Evolutionary conservation across 2,888 invertebrate genomes (phyloP).

Genomic region (Amiota mariae): DNA sequence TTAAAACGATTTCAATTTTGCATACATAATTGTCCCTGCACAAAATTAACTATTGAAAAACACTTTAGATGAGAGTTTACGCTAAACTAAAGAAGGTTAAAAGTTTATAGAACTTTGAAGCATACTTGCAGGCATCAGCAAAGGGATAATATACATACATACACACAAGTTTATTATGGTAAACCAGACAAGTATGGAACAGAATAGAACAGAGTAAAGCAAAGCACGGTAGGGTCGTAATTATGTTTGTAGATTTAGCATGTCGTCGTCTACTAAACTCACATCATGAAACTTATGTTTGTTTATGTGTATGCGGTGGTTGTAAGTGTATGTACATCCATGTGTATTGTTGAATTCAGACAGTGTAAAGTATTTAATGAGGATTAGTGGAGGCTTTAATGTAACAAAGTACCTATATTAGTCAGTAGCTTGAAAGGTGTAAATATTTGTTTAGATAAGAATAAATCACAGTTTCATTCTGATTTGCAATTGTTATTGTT

Average conservation of each 20-base stretch:
- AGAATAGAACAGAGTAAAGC: background rate
- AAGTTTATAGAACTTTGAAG: background rate
- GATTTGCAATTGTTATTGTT: too few species aligned
- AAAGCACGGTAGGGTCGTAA: background rate
- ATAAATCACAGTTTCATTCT: background rate
- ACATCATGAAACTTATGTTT: too few species aligned
- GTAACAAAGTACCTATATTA: background rate
- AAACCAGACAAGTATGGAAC: background rate
- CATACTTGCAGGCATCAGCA: constrained; percentile 14
- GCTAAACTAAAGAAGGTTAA: constrained; percentile 2
- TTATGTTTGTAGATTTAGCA: background rate
- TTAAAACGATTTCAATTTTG: background rate
- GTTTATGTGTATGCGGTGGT: background rate
- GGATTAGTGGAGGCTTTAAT: constrained; percentile 16
- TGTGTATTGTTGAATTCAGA: background rate
- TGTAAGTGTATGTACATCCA: background rate
- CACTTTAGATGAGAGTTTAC: constrained; percentile 14
- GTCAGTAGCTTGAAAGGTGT: background rate
- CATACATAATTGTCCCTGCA: background rate
- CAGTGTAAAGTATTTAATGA: constrained; percentile 11
- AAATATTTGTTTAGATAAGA: constrained; percentile 10
- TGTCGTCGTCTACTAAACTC: too few species aligned
- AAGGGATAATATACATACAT: too few species aligned
- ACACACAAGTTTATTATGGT: background rate
- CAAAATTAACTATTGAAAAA: constrained; percentile 23